phyloP scores from a whole-genome alignment of 2,888 invertebrate species.

The Heliconius sara region DNA sequence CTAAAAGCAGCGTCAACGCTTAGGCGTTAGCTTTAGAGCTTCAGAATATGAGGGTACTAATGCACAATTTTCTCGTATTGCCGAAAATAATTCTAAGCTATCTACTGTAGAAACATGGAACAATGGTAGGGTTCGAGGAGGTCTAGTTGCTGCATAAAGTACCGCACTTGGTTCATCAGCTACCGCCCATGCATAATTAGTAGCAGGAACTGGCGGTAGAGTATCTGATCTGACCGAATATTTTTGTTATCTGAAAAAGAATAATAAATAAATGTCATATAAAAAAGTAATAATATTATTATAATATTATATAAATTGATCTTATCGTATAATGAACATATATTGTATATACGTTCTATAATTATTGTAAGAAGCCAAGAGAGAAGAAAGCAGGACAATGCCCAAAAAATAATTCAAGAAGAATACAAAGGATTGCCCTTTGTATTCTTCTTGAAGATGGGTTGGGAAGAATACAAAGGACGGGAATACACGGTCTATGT shows the following conservation, averaged over 20 bases:
- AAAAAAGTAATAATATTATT: background rate
- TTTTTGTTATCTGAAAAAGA: conserved; percentile 86
- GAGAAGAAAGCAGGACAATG: conserved; percentile 87
- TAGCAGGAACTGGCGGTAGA: conserved; percentile 73
- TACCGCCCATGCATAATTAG: conserved; percentile 81
- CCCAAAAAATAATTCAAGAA: conserved; percentile 85
- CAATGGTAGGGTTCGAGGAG: conserved; percentile 82
- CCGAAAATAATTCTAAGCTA: conserved; percentile 86
- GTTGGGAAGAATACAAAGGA: conserved; percentile 89
- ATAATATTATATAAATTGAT: background rate
- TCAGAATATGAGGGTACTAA: conserved; percentile 93
- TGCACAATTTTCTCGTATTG: conserved; percentile 86
- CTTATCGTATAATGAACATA: conserved; percentile 91
- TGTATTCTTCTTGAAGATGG: too few species aligned
- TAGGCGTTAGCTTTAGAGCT: too few species aligned
- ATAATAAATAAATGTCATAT: background rate
- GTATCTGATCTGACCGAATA: conserved; percentile 86
- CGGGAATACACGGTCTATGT: conserved; percentile 77
- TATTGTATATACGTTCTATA: conserved; percentile 89
- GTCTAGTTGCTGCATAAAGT: conserved; percentile 81
- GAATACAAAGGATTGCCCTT: conserved; percentile 89
- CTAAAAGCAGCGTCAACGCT: conserved; percentile 80
- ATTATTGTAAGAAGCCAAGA: conserved; percentile 93
- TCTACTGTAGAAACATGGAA: conserved; percentile 87
- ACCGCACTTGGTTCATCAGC: conserved; percentile 82